phyloP scores from a whole-genome alignment of 2,797 vertebrate genomes.

The Scomberomorus guttatus region DNA sequence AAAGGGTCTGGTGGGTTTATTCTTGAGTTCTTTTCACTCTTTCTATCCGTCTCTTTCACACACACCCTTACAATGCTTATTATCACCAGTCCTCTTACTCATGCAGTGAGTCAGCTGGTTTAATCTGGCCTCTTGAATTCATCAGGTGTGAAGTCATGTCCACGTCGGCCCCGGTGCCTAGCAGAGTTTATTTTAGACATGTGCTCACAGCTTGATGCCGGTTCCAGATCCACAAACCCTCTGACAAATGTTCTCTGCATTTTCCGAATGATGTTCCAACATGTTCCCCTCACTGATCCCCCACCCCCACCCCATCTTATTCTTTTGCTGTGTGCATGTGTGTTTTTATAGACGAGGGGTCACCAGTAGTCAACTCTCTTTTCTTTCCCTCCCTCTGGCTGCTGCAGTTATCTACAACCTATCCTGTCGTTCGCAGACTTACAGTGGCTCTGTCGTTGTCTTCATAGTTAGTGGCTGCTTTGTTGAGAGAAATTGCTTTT shows the following conservation, averaged over 20 bases:
- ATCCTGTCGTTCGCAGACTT: constrained; percentile 50
- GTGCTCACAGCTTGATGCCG: constrained; percentile 37
- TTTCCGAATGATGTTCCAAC: constrained; percentile 82
- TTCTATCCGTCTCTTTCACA: not conserved
- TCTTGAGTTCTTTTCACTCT: not conserved
- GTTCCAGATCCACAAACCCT: constrained; percentile 57
- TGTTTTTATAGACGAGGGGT: constrained; percentile 77
- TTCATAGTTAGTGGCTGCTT: not conserved
- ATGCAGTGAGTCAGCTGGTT: constrained; percentile 80
- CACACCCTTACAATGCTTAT: constrained; percentile 11
- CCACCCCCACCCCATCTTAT: constrained; percentile 43
- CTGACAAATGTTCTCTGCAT: constrained; percentile 73
- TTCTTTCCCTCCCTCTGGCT: constrained; percentile 53
- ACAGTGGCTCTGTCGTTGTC: constrained; percentile 27
- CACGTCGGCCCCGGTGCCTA: constrained; percentile 57
- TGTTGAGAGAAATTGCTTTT: constrained; percentile 20
- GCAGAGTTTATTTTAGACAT: constrained; percentile 63
- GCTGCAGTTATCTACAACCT: constrained; percentile 62
- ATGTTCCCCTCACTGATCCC: constrained; percentile 35
- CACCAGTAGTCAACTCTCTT: constrained; percentile 67
- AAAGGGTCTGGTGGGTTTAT: constrained; percentile 23
- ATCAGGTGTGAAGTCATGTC: constrained; percentile 85
- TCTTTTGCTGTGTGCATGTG: constrained; percentile 67
- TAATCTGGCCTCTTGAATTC: constrained; percentile 81
- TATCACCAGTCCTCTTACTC: constrained; percentile 1